A percentile compares a stretch with the other conserved stretches of the same genome.
These are phyloP conservation scores for Microctenopoma stevenorrisi DNA, from an alignment of 2,797 vertebrate species.

Conservation along the genomic window DNA sequence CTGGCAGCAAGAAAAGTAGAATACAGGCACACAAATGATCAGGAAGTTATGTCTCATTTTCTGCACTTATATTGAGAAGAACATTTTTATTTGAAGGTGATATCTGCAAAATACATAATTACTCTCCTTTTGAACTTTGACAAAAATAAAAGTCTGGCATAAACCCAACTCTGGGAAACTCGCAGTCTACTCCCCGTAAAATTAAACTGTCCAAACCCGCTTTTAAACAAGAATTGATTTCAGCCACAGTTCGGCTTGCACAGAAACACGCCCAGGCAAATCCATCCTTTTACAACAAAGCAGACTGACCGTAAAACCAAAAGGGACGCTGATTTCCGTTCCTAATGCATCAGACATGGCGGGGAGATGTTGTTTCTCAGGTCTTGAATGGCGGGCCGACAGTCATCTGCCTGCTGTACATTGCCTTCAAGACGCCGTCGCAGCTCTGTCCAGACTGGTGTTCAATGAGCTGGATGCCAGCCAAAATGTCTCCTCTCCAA, in stretches of 20 bases:
- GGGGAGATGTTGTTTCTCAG: constrained; percentile 60
- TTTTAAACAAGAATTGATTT: constrained; percentile 24
- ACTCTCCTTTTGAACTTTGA: too few species aligned
- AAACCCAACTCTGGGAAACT: too few species aligned
- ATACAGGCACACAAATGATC: too few species aligned
- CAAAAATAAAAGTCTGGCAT: too few species aligned
- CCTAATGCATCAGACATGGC: constrained; percentile 70
- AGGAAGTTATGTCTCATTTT: too few species aligned
- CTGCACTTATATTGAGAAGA: too few species aligned
- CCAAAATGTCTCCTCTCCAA: constrained; percentile 82
- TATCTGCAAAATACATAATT: too few species aligned
- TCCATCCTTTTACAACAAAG: constrained; percentile 50
- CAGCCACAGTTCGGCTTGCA: constrained; percentile 16
- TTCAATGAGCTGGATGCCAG: constrained; percentile 82
- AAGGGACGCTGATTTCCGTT: constrained; percentile 60
- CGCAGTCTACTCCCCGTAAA: neutral
- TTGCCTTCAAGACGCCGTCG: constrained; percentile 67
- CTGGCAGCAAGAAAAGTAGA: too few species aligned
- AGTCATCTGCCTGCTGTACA: constrained; percentile 72
- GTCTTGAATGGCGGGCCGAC: constrained; percentile 57
- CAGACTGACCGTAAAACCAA: constrained; percentile 40
- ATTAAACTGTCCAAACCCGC: constrained; percentile 8
- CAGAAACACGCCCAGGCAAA: constrained; percentile 44
- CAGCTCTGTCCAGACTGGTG: constrained; percentile 74
- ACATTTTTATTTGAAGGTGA: too few species aligned